Percentiles rank a stretch among this genome's conserved stretches.
Conservation (phyloP, 2,797 vertebrate genomes). For the Ammospiza maritima region DNA sequence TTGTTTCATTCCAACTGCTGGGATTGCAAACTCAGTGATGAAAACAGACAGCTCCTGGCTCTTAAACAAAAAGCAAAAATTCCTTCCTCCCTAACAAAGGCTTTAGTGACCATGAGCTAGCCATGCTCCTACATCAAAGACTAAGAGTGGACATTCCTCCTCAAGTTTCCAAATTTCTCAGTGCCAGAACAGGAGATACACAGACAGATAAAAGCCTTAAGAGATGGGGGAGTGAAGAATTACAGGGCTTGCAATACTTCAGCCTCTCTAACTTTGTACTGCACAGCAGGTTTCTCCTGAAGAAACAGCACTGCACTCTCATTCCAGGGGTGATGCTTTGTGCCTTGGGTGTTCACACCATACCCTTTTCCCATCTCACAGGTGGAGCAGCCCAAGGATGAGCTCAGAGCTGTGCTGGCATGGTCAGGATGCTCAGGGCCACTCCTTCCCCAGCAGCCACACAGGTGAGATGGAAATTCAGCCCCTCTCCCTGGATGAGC, state of each 20-base stretch:
- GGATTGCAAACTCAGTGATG: constrained; percentile 4
- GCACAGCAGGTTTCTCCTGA: fast-evolving
- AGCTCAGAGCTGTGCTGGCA: background rate
- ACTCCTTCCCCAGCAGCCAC: background rate
- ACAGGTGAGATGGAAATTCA: fast-evolving
- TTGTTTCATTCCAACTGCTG: background rate
- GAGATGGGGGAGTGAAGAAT: background rate
- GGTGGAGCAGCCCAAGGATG: background rate
- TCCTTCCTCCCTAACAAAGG: constrained; percentile 39
- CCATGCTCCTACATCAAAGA: background rate
- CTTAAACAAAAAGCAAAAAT: background rate
- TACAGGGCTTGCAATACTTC: background rate
- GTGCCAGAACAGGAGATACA: constrained; percentile 14
- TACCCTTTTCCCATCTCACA: background rate
- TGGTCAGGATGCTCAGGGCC: fast-evolving
- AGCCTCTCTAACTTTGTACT: background rate
- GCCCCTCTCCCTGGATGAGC: background rate
- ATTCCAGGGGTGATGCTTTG: background rate
- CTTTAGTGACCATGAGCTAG: constrained; percentile 57
- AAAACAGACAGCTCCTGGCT: background rate
- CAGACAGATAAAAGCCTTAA: background rate
- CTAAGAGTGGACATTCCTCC: background rate
- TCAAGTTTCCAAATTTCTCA: constrained; percentile 33
- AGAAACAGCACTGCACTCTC: background rate
- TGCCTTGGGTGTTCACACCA: fast-evolving